Evolutionary conservation across 2,888 invertebrate species (phyloP).

Genomic region (Deroplatys truncata): DNA sequence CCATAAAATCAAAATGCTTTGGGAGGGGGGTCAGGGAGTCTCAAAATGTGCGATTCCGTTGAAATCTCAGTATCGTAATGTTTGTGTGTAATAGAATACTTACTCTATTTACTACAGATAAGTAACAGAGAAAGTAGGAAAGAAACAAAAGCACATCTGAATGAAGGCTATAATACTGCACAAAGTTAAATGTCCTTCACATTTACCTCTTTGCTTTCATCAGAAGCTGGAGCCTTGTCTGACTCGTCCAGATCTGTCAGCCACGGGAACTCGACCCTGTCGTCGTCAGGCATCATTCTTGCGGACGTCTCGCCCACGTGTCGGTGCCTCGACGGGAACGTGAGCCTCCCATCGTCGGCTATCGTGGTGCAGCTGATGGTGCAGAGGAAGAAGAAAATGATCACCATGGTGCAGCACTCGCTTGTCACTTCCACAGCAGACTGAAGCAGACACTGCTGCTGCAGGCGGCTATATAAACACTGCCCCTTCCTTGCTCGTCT

Average conservation of each 20-base stretch:
- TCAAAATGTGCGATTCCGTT: too few species aligned
- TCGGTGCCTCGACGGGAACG: neutral
- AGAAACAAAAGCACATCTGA: too few species aligned
- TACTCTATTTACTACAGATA: too few species aligned
- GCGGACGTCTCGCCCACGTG: neutral
- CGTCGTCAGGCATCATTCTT: neutral
- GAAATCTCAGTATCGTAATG: too few species aligned
- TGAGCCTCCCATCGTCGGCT: neutral
- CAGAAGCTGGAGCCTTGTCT: neutral
- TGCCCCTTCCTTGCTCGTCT: too few species aligned
- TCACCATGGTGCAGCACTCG: neutral
- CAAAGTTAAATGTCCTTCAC: too few species aligned
- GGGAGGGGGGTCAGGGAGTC: too few species aligned
- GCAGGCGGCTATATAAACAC: neutral
- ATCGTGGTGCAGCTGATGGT: neutral
- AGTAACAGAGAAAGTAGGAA: too few species aligned
- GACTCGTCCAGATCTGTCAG: neutral
- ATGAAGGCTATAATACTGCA: too few species aligned
- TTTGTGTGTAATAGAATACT: too few species aligned
- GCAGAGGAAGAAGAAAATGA: neutral
- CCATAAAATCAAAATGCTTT: too few species aligned
- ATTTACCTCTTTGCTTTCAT: neutral
- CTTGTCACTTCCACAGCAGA: neutral
- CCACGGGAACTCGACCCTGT: neutral
- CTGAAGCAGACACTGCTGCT: neutral